Conservation (phyloP, 2,888 invertebrate genomes). For the Stegana nigrithorax region DNA sequence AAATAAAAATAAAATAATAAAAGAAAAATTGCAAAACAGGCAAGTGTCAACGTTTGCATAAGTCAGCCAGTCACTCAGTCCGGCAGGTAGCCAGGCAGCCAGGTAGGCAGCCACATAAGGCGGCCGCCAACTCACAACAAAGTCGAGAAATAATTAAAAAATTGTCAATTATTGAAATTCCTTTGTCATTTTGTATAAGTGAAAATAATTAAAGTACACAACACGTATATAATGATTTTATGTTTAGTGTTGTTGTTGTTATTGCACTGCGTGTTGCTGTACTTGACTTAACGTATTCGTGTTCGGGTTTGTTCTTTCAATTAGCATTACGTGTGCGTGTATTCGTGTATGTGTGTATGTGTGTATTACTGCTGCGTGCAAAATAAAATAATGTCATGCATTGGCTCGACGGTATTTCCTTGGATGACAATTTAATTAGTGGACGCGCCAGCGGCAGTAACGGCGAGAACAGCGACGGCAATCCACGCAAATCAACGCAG, state of each 20-base stretch:
- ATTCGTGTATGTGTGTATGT: slow-evolving; percentile 1
- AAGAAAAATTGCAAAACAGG: neutral
- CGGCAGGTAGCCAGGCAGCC: no score
- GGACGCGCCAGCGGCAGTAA: slow-evolving; percentile 62
- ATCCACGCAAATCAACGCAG: slow-evolving; percentile 58
- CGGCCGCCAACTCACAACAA: no score
- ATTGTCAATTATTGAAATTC: slow-evolving; percentile 31
- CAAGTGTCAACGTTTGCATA: slow-evolving; percentile 4
- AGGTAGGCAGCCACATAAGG: no score
- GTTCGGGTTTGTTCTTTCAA: slow-evolving; percentile 16
- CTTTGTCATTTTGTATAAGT: neutral
- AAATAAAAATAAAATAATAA: neutral
- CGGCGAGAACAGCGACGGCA: slow-evolving; percentile 60
- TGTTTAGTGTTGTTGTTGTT: slow-evolving; percentile 28
- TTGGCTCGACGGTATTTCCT: slow-evolving; percentile 65
- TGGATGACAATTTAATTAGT: slow-evolving; percentile 67
- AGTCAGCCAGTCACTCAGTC: no score
- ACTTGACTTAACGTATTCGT: slow-evolving; percentile 6
- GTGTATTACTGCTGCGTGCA: slow-evolving; percentile 15
- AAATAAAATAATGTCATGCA: slow-evolving; percentile 63
- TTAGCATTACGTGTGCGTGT: slow-evolving; percentile 23
- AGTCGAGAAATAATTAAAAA: slow-evolving; percentile 20
- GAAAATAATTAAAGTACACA: slow-evolving; percentile 22
- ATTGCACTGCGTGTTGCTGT: slow-evolving; percentile 7
- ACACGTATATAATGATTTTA: no score